These are phyloP conservation scores for Actinemys pallida DNA, from an alignment of 2,113 vertebrate species.

Conservation along the genomic window DNA sequence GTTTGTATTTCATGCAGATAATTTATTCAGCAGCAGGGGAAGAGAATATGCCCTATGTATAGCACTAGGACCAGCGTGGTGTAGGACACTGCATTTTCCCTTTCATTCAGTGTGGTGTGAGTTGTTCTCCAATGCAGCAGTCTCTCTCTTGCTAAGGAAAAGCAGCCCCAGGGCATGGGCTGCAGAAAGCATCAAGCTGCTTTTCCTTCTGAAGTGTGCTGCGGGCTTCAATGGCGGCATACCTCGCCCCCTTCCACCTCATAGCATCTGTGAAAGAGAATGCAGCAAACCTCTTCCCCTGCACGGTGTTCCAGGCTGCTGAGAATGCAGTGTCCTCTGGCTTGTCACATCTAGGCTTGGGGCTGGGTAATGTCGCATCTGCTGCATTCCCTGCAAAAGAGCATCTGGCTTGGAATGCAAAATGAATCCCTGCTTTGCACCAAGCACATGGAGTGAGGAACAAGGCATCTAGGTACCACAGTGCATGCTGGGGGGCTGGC, in stretches of 20 bases:
- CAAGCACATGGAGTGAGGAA: slow-evolving; percentile 11
- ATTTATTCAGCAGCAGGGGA: slow-evolving; percentile 68
- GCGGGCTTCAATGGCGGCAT: slow-evolving; percentile 52
- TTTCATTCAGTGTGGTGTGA: slow-evolving; percentile 68
- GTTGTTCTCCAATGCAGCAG: slow-evolving; percentile 66
- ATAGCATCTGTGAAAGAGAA: not conserved
- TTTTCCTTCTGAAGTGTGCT: slow-evolving; percentile 61
- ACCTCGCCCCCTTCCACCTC: slow-evolving; percentile 32
- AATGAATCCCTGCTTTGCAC: not conserved
- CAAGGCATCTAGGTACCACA: slow-evolving; percentile 20
- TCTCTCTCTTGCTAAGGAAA: slow-evolving; percentile 63
- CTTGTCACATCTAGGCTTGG: not conserved
- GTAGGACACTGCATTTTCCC: slow-evolving; percentile 64
- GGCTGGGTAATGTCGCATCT: not conserved
- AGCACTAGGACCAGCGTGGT: slow-evolving; percentile 68
- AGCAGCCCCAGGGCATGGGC: not conserved
- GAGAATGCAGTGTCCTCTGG: not conserved
- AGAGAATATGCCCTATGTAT: slow-evolving; percentile 64
- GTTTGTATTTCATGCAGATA: slow-evolving; percentile 62
- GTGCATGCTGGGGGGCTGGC: not conserved
- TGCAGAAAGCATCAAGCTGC: slow-evolving; percentile 49
- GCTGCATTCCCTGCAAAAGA: not conserved
- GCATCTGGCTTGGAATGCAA: not conserved
- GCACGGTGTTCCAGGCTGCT: not conserved
- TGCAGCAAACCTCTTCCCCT: slow-evolving; percentile 4